Evolutionary conservation across 2,797 vertebrate species (phyloP), one percentile per base, ranked within the genome.

Genomic region (Heliangelus exortis): DNA sequence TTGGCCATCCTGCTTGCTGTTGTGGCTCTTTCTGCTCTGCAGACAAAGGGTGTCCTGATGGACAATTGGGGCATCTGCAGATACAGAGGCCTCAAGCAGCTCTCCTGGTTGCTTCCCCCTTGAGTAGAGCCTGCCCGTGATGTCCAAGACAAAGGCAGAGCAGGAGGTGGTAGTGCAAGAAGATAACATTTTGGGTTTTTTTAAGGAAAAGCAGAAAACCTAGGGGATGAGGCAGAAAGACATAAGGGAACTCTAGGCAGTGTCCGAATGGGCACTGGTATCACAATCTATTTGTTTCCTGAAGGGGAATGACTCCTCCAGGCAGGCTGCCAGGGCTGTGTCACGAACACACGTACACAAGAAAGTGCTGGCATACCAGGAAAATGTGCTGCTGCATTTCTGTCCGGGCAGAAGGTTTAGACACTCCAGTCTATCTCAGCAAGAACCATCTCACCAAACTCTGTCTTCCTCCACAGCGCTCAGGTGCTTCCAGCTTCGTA

Each of bases 81-180:
- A n/a, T 41, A 23, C 25, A 33, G 69, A 28, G 61, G 31, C 31
- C 54, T 45, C 36, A 15, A 3, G 29, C 1, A 6, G 10, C 50
- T 90, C 20, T 61, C 20, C 34, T 43, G 18, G 22, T 43, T 76
- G 8, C 16, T 79, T 58, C 11, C 21, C 29, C 10, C 18, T 58
- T 13, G 26, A 51, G n/a, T 5, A 0, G 23, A 68, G 41, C 47
- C n/a, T 78, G 41, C 45, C 39, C 15, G 10, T 0, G 1, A 77
- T 77, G 53, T 76, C 50, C 33, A 22, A n/a, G 67, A 63, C 29
- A 76, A 69, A 82, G 47, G 50, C 50, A 62, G 59, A 69, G 48
- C 39, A 59, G 65, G 74, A 72, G 6, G 2, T 8, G 34, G 55
- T 81, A 74, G 36, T 87, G 59, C 74, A 73, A 39, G 29, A 55